phyloP scores from a whole-genome alignment of 2,113 vertebrate species.

The Caretta caretta region DNA sequence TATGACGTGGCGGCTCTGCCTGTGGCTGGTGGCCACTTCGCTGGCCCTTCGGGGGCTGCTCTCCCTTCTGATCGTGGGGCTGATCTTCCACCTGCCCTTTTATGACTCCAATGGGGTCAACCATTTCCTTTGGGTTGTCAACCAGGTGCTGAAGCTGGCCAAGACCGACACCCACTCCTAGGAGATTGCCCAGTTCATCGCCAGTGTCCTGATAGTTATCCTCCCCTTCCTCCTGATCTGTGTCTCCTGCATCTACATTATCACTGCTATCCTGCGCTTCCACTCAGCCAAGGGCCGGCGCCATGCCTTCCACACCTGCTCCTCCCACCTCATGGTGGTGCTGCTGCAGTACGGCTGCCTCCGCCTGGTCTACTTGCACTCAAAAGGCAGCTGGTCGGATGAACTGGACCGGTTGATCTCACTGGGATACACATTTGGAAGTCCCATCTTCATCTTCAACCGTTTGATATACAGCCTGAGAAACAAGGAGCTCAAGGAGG shows the following conservation, averaged over 20 bases:
- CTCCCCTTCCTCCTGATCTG: constrained; percentile 61
- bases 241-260: constrained; percentile 50
- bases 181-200: constrained; percentile 37
- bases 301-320: constrained; percentile 66
- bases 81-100: constrained; percentile 66
- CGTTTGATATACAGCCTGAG: constrained; percentile 71
- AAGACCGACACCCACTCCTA: constrained; percentile 23
- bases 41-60: constrained; percentile 29
- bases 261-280: constrained; percentile 5
- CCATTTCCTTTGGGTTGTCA: constrained; percentile 67
- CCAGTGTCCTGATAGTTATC: constrained; percentile 18
- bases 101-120: constrained; percentile 26
- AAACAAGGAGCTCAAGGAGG: constrained; percentile 58
- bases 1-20: constrained; percentile 35
- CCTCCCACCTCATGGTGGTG: constrained; percentile 60
- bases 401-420: constrained; percentile 53
- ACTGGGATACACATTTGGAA: constrained; percentile 53
- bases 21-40: constrained; percentile 10
- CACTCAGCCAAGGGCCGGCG: not conserved
- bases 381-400: constrained; percentile 20
- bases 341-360: constrained; percentile 57
- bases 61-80: constrained; percentile 31
- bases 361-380: constrained; percentile 61
- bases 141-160: constrained; percentile 43
- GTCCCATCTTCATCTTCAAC: constrained; percentile 56